Evolutionary conservation across 2,888 invertebrate genomes (phyloP).

Genomic region (Archips xylosteana): DNA sequence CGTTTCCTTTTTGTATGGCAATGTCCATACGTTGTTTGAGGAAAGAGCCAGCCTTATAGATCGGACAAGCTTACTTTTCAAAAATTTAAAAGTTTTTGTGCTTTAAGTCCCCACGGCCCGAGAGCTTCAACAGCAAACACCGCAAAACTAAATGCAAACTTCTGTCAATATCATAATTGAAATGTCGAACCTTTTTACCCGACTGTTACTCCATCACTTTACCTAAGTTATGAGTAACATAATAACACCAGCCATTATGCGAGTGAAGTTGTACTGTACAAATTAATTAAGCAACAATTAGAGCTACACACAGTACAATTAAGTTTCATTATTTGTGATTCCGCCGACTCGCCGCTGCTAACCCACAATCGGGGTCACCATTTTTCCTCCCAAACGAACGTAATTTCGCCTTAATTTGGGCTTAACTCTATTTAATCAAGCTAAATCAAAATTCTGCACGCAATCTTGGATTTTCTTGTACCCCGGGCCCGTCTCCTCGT

Average conservation of each 20-base stretch:
- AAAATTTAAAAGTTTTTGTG: too few relatives aligned
- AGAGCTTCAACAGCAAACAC: too few relatives aligned
- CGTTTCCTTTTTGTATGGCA: too few relatives aligned
- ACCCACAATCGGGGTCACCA: conserved; percentile 8
- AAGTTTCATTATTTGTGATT: conserved; percentile 17
- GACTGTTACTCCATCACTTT: too few relatives aligned
- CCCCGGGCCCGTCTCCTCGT: conserved; percentile 23
- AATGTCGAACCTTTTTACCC: too few relatives aligned
- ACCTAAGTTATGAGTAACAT: background rate
- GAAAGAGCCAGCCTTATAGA: too few relatives aligned
- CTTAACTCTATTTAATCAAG: conserved; percentile 46
- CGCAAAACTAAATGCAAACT: too few relatives aligned
- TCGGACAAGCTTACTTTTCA: too few relatives aligned
- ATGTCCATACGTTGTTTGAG: too few relatives aligned
- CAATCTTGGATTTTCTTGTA: conserved; percentile 42
- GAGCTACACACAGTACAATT: conserved; percentile 29
- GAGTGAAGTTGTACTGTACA: background rate
- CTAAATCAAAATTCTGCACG: conserved; percentile 47
- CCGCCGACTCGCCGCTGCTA: background rate
- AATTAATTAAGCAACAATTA: conserved; percentile 32
- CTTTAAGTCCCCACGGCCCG: too few relatives aligned
- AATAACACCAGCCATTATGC: background rate
- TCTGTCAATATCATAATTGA: too few relatives aligned
- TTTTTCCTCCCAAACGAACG: conserved; percentile 31
- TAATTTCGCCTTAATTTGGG: conserved; percentile 39